Base-by-base conservation (phyloP, 2,113 vertebrate genomes). In the Salvelinus sp. region DNA sequence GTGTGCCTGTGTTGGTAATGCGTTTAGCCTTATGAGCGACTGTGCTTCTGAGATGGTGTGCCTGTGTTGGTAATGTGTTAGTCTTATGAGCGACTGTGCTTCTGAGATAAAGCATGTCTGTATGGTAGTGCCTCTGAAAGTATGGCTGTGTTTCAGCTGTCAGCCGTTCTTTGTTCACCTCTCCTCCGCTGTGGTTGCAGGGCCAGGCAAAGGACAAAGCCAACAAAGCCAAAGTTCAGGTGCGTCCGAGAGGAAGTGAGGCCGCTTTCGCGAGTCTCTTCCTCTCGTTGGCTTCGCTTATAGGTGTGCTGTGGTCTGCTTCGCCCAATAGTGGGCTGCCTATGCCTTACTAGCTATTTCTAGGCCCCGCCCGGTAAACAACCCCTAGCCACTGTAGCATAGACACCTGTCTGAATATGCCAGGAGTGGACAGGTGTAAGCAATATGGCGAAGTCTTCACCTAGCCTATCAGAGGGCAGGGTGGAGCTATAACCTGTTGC, bases 171-270 rank as follows among this genome's bases (percentile, higher is more conserved):
- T 70, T 68, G 80, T 71, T 88, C 75, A 82, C 82, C 76, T 88
- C 84, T 92, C 75, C 76, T 83, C 73, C 92, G 82, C 74, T 92
- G 82, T 93, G 91, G 88, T 93, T 93, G 79, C 93, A 94, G 93
- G 93, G 82, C 89, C 79, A 89, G 85, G 86, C 82, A 77, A 70
- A 88, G 88, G 83, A 90, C 82, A 85, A 54, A 54, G 14, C 48
- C 14, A 4, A 50, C 48, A 12, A 14, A 50, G 84, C 83, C 73
- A 73, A 27, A 23, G 64, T 89, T 86, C 86, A 93, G 92, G 91
- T 93, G 91, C 85, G 88, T 91, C 88, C 81, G 69, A 80, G 23
- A 83, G 75, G 79, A 87, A 85, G 88, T 87, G 90, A 91, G 86
- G 78, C 80, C 74, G 79, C 81, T 44, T 85, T 13, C 20, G 22